A percentile compares a stretch with the other conserved stretches of the same genome.
Evolutionary conservation across 2,113 vertebrate genomes (phyloP).

Genomic region (Rostratula benghalensis): DNA sequence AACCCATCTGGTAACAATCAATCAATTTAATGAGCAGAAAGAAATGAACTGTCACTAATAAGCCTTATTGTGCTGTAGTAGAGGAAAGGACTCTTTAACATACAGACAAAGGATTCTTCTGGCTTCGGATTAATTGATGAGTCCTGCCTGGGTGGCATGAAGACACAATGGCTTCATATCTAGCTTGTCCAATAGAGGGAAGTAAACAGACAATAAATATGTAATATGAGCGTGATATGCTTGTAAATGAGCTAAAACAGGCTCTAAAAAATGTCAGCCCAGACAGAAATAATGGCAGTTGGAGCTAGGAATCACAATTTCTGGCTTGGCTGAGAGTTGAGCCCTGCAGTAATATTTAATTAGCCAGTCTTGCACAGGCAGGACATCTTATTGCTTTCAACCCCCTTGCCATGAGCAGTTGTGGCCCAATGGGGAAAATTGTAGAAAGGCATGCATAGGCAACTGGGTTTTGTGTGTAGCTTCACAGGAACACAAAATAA

Average conservation of each 20-base stretch:
- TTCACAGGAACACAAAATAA: not conserved
- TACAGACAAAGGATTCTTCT: not conserved
- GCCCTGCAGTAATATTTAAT: not conserved
- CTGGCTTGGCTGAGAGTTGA: not conserved
- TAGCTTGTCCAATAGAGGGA: not conserved
- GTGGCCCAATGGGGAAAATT: not conserved
- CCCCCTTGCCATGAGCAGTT: not conserved
- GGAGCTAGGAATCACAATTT: not conserved
- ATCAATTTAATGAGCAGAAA: constrained; percentile 35
- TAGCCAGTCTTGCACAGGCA: not conserved
- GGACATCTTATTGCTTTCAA: not conserved
- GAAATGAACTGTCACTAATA: constrained; percentile 6
- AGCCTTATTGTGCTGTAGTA: not conserved
- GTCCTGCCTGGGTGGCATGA: not conserved
- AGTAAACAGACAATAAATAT: not conserved
- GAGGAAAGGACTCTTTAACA: not conserved
- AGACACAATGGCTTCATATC: not conserved
- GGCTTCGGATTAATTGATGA: not conserved
- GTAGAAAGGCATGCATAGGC: not conserved
- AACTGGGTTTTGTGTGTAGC: not conserved
- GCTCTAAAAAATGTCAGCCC: not conserved
- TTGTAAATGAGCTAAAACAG: not conserved
- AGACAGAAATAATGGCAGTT: not conserved
- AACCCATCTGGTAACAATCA: constrained; percentile 13
- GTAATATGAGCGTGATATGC: not conserved